phyloP scores from a whole-genome alignment of 1,140 invertebrate species.

The Oedothorax gibbosus region DNA sequence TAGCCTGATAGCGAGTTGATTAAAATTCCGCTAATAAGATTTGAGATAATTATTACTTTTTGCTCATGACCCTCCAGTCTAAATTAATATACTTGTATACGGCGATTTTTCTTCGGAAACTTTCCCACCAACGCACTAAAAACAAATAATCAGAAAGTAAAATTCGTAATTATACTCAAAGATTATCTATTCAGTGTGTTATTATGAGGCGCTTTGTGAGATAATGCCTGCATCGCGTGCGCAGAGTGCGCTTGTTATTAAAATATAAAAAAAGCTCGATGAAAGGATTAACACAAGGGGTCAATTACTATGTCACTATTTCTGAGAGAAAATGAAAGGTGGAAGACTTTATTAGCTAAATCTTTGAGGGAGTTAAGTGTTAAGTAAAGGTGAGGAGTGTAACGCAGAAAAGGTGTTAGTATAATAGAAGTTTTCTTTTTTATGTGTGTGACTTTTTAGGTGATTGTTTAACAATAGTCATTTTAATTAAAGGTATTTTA shows the following conservation, averaged over 20 bases:
- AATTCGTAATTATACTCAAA: slow-evolving; percentile 59
- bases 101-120: slow-evolving; percentile 51
- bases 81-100: slow-evolving; percentile 55
- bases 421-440: no score
- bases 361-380: slow-evolving; percentile 38
- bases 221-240: slow-evolving; percentile 53
- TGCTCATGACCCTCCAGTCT: slow-evolving; percentile 53
- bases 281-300: slow-evolving; percentile 52
- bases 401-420: neutral
- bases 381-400: slow-evolving; percentile 2
- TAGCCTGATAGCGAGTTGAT: slow-evolving; percentile 54
- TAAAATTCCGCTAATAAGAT: slow-evolving; percentile 58
- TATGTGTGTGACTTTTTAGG: no score
- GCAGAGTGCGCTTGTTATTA: slow-evolving; percentile 40
- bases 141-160: slow-evolving; percentile 55
- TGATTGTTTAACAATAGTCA: no score
- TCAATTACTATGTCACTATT: slow-evolving; percentile 59
- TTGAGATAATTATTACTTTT: slow-evolving; percentile 60
- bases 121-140: slow-evolving; percentile 45
- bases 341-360: slow-evolving; percentile 45
- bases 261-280: slow-evolving; percentile 36
- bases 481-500: no score
- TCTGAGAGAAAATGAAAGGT: slow-evolving; percentile 40
- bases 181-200: slow-evolving; percentile 58
- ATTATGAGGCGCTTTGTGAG: slow-evolving; percentile 55